phyloP scores from a whole-genome alignment of 37 sponge, comb jelly and placozoan species.

The Corticium candelabrum region DNA sequence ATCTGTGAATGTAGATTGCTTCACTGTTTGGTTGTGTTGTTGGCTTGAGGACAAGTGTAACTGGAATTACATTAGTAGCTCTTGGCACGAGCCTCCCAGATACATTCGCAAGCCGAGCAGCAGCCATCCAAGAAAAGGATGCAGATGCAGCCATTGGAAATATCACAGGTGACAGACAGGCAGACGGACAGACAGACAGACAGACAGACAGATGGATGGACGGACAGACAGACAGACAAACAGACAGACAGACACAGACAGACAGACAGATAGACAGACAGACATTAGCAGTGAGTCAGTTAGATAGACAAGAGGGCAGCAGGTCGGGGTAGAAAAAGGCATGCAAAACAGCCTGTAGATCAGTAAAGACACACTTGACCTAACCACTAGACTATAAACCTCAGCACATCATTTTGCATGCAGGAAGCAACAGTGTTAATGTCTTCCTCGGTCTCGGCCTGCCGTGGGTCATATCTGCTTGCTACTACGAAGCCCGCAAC shows the following conservation, averaged over 20 bases:
- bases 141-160: constrained; percentile 59
- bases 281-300: too few relatives aligned
- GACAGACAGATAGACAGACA: too few relatives aligned
- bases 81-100: constrained; percentile 57
- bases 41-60: constrained; percentile 31
- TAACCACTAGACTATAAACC: not conserved
- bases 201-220: too few relatives aligned
- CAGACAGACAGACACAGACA: too few relatives aligned
- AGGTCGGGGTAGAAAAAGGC: too few relatives aligned
- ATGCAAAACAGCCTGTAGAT: not conserved
- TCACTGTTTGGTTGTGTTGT: constrained; percentile 32
- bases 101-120: constrained; percentile 44
- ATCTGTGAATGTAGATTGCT: constrained; percentile 13
- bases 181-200: too few relatives aligned
- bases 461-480: constrained; percentile 29
- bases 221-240: too few relatives aligned
- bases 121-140: constrained; percentile 42
- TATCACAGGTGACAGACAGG: constrained; percentile 49
- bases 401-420: not conserved
- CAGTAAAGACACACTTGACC: not conserved
- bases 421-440: constrained; percentile 56
- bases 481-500: not conserved
- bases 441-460: constrained; percentile 60
- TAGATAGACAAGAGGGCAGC: not conserved
- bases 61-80: constrained; percentile 60